Conservation (phyloP, 2,888 invertebrate genomes). For the Apoderus coryli region DNA sequence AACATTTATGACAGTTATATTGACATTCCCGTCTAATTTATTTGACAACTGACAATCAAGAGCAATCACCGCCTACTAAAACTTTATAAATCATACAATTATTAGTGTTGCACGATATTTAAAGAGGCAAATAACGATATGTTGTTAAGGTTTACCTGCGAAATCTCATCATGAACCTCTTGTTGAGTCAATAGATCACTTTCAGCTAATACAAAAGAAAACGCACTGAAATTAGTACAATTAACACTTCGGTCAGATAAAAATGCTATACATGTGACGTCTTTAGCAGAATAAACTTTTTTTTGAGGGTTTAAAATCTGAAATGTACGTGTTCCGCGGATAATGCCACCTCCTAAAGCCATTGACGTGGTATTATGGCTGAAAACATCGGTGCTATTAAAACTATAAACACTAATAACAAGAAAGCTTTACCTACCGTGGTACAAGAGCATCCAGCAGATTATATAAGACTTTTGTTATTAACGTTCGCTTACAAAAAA, state of each 20-base stretch:
- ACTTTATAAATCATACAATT: too few relatives aligned
- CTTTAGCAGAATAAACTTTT: conserved; percentile 16
- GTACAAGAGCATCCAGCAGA: conserved; percentile 19
- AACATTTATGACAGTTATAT: too few relatives aligned
- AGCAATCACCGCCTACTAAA: too few relatives aligned
- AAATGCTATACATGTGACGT: conserved; percentile 23
- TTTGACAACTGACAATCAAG: too few relatives aligned
- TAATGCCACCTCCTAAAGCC: conserved; percentile 25
- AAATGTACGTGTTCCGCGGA: conserved; percentile 20
- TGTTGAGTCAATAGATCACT: too few relatives aligned
- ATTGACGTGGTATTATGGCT: conserved; percentile 19
- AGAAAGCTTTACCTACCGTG: conserved; percentile 22
- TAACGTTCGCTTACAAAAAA: conserved; percentile 22
- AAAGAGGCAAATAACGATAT: too few relatives aligned
- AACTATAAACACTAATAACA: conserved; percentile 4
- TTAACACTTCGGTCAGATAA: conserved; percentile 19
- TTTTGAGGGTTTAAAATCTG: conserved; percentile 15
- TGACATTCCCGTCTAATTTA: too few relatives aligned
- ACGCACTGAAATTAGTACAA: conserved; percentile 24
- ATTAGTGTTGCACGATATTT: too few relatives aligned
- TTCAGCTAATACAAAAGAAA: conserved; percentile 23
- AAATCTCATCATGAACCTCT: too few relatives aligned
- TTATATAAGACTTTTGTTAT: too few relatives aligned
- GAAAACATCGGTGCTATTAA: conserved; percentile 13
- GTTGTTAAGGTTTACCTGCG: too few relatives aligned